A percentile compares a stretch with the other conserved stretches of the same genome.
phyloP scores from a whole-genome alignment of 2,113 vertebrate species.

The Gnathonemus echidnorhynchus region DNA sequence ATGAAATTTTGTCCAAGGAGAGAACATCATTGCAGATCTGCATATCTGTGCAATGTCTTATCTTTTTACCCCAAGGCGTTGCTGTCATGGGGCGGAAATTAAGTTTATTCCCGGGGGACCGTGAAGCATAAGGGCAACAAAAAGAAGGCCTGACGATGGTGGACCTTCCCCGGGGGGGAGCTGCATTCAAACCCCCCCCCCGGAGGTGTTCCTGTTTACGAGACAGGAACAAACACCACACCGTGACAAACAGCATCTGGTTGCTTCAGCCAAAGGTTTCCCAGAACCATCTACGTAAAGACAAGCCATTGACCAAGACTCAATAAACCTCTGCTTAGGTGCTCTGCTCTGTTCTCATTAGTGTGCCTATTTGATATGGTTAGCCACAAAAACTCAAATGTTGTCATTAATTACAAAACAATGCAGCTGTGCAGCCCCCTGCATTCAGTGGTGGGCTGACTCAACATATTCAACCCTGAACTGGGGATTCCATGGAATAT shows the following conservation, averaged over 20 bases:
- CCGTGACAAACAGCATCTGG: slow-evolving; percentile 5
- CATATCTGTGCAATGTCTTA: slow-evolving; percentile 12
- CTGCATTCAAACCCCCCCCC: slow-evolving; percentile 5
- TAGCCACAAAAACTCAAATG: neutral
- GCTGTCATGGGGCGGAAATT: neutral
- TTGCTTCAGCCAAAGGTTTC: neutral
- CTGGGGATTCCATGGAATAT: neutral
- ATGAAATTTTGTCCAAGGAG: neutral
- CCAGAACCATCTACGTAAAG: neutral
- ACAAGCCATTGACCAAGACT: neutral
- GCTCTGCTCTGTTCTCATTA: neutral
- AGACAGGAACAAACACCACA: slow-evolving; percentile 13
- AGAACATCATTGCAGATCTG: neutral
- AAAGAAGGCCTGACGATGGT: neutral
- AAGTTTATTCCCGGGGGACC: neutral
- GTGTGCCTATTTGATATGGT: slow-evolving; percentile 8
- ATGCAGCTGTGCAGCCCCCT: slow-evolving; percentile 39
- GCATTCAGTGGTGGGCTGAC: slow-evolving; percentile 28
- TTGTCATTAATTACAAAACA: neutral
- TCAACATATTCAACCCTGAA: neutral
- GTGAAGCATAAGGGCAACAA: neutral
- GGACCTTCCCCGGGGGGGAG: neutral
- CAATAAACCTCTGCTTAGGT: neutral
- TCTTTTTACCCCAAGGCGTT: neutral
- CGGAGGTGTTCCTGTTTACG: slow-evolving; percentile 24